Base-by-base conservation (phyloP, 1,140 invertebrate genomes). In the Acromyrmex charruanus region DNA sequence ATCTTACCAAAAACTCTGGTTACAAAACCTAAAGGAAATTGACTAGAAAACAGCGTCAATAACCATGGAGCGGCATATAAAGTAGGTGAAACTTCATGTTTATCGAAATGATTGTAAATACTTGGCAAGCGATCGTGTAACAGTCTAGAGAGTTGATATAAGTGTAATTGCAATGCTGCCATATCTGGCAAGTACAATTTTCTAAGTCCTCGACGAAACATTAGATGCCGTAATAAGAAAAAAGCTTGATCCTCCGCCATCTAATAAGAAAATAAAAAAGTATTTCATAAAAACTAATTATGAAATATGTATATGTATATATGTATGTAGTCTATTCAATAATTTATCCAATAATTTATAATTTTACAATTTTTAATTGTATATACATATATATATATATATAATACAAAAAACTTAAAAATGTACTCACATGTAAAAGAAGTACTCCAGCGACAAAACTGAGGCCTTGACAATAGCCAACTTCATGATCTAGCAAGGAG, bases 11-110 rank as follows among this genome's bases (percentile, higher is more conserved):
- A 99, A 2, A 99, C 98, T 87, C 99, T 96, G 0, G 98, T 97
- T 18, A 99, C 98, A 95, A 99, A 99, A 16, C 98, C 99, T n/a
- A 99, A 95, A 0, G 98, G 98, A 95, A 99, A 99, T 95, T 99
- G 98, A 25, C 99, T 99, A 18, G 99, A 98, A 95, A 99, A 99
- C 14, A 99, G 95, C 0, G 99, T 99, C 0, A 99, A 96, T 89
- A 99, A 97, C 99, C 99, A 99, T 0, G 99, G 98, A 0, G 99
- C 98, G 1, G 99, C 98, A 94, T 99, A 99, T 14, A 99, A 95
- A 0, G 98, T 99, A 0, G 99, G 98, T 0, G 97, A 97, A 6
- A 99, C 98, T 94, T 99, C 98, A 91, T 98, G 96, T 63, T 96
- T 96, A 91, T 99, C 98, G 90, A 99, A 97, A 95, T 99, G 98